phyloP scores from a whole-genome alignment of 2,113 vertebrate species.

The Poeciliopsis turrubarensis region DNA sequence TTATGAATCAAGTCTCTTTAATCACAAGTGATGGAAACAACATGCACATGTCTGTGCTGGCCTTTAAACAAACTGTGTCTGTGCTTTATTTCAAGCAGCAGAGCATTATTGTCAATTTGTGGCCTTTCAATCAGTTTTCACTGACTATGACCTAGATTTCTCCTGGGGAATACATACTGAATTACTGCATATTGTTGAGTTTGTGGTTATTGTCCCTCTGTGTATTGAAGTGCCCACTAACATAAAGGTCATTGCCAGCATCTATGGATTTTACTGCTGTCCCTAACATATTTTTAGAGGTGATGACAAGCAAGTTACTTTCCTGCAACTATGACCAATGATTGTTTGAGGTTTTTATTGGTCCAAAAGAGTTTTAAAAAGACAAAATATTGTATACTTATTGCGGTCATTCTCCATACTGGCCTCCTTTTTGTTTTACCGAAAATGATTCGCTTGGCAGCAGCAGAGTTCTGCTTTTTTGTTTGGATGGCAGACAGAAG shows the following conservation, averaged over 20 bases:
- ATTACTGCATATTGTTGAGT: slow-evolving; percentile 54
- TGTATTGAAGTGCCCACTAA: slow-evolving; percentile 16
- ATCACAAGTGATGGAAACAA: slow-evolving; percentile 33
- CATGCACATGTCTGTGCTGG: slow-evolving; percentile 26
- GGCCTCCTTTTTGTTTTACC: slow-evolving; percentile 64
- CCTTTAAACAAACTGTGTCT: no score
- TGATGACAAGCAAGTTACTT: slow-evolving; percentile 18
- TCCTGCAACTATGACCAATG: slow-evolving; percentile 48
- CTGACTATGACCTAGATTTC: slow-evolving; percentile 65
- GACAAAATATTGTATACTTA: slow-evolving; percentile 69
- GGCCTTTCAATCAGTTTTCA: slow-evolving; percentile 37
- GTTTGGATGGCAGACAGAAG: slow-evolving; percentile 63
- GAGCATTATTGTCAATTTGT: slow-evolving; percentile 35
- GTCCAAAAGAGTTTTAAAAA: slow-evolving; percentile 68
- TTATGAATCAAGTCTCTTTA: slow-evolving; percentile 42
- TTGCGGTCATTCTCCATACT: slow-evolving; percentile 59
- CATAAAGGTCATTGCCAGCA: slow-evolving; percentile 20
- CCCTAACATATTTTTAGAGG: not conserved
- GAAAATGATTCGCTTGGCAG: slow-evolving; percentile 60
- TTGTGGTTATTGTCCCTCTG: slow-evolving; percentile 33
- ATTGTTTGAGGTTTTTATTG: slow-evolving; percentile 74
- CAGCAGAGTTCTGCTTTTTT: slow-evolving; percentile 60
- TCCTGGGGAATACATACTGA: slow-evolving; percentile 37
- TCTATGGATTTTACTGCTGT: slow-evolving; percentile 13
- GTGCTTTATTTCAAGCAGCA: slow-evolving; percentile 12